Evolutionary conservation across 2,888 invertebrate species (phyloP), one percentile per base, ranked within the genome.

Genomic region (Drosophila paramelanica): DNA sequence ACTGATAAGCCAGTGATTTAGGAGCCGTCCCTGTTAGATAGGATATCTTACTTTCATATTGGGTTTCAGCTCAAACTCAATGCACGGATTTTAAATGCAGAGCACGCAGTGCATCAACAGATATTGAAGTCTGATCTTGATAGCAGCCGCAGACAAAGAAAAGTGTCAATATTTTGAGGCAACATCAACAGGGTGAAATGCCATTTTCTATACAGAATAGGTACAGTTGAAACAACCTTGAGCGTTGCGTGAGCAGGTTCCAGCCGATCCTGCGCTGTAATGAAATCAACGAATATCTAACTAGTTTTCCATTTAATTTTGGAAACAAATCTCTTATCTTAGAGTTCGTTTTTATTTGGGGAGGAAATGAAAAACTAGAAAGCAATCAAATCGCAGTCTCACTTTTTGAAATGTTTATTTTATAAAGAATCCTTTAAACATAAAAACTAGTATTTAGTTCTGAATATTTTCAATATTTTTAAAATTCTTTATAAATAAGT

Each of bases 131-230:
- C 33, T 20, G 61, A 72, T 73, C 67, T 67, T 42, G 51, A 66
- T 67, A 58, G 38, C n/a, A 60, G 25, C 2, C 17, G 13, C 11
- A n/a, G 25, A 53, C 56, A 65, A 53, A 36, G 47, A 41, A 56
- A 5, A 45, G 58, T 60, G 69, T 69, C 49, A 70, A 60, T 73
- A 43, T 73, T 64, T 64, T 67, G 61, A 57, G 53, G 67, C 53
- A 67, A 68, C 53, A 56, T 45, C 41, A 55, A 72, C 68, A 58
- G 47, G 51, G 51, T 58, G 38, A 62, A 20, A 43, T 38, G 13
- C 33, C 41, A 20, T 20, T 1, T 56, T 41, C 39, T 13, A 36
- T 27, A 5, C 42, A 8, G 13, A 3, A 17, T 8, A 25, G 27
- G 57, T 68, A 73, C 58, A 72, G 62, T 55, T 68, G 45, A 14